These are phyloP conservation scores for Asbolus verrucosus DNA, from an alignment of 1,140 invertebrate species.

Conservation along the genomic window DNA sequence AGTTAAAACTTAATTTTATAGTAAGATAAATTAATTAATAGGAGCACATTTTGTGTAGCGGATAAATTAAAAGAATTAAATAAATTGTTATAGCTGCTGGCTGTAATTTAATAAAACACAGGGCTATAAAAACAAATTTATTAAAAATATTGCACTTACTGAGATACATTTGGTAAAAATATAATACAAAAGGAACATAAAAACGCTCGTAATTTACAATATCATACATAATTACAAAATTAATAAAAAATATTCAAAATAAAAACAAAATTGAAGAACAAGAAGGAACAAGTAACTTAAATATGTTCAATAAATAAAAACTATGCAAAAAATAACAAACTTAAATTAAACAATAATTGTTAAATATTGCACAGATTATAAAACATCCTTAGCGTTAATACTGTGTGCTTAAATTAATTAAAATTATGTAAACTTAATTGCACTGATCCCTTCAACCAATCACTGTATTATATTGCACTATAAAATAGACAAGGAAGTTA, in stretches of 20 bases:
- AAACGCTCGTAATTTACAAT: slow-evolving; percentile 32
- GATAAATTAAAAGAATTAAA: too few relatives aligned
- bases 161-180: slow-evolving; percentile 50
- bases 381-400: slow-evolving; percentile 28
- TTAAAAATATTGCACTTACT: slow-evolving; percentile 53
- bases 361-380: slow-evolving; percentile 47
- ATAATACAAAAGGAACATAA: slow-evolving; percentile 44
- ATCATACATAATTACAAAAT: slow-evolving; percentile 28
- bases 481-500: neutral
- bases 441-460: slow-evolving; percentile 36
- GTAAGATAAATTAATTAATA: too few relatives aligned
- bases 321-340: slow-evolving; percentile 50
- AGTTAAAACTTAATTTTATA: too few relatives aligned
- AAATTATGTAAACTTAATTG: slow-evolving; percentile 30
- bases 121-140: slow-evolving; percentile 39
- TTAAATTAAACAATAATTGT: too few relatives aligned
- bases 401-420: slow-evolving; percentile 23
- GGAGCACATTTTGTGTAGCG: too few relatives aligned
- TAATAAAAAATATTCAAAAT: slow-evolving; percentile 38
- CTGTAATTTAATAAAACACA: too few relatives aligned
- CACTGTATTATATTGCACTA: slow-evolving; percentile 1
- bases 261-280: slow-evolving; percentile 42
- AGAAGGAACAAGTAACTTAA: slow-evolving; percentile 50
- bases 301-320: slow-evolving; percentile 52
- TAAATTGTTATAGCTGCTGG: too few relatives aligned